Evolutionary conservation across 2,888 invertebrate genomes (phyloP).

Genomic region (Polia nebulosa): DNA sequence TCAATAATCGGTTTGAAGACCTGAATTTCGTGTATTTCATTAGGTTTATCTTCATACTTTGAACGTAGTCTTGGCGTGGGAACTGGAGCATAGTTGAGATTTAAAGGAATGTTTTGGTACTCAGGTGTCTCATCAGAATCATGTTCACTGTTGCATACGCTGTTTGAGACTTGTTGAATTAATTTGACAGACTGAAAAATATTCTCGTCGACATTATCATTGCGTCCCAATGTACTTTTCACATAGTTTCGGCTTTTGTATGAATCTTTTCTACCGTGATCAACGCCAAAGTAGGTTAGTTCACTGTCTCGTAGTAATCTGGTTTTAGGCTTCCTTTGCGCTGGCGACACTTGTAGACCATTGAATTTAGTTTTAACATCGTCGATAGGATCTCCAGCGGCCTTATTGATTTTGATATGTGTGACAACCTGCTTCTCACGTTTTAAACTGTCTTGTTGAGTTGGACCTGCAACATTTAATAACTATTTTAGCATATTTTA

Average conservation of each 20-base stretch:
- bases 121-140: conserved; percentile 85
- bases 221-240: conserved; percentile 60
- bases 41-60: conserved; percentile 75
- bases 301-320: conserved; percentile 91
- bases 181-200: conserved; percentile 85
- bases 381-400: conserved; percentile 49
- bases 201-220: conserved; percentile 74
- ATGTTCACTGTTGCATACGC: conserved; percentile 86
- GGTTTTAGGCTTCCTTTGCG: conserved; percentile 76
- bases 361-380: conserved; percentile 72
- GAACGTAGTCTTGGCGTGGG: conserved; percentile 82
- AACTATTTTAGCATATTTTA: conserved; percentile 11
- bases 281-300: conserved; percentile 91
- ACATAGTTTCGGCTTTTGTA: conserved; percentile 51
- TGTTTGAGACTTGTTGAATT: conserved; percentile 84
- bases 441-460: conserved; percentile 58
- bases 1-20: conserved; percentile 81
- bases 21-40: conserved; percentile 70
- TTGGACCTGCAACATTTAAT: conserved; percentile 68
- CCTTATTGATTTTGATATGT: conserved; percentile 53
- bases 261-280: conserved; percentile 62
- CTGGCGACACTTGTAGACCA: conserved; percentile 75
- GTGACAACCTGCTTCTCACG: conserved; percentile 53
- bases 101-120: conserved; percentile 84
- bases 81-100: conserved; percentile 77